phyloP scores from a whole-genome alignment of 2,888 invertebrate genomes.

The Thereva nobilitata region DNA sequence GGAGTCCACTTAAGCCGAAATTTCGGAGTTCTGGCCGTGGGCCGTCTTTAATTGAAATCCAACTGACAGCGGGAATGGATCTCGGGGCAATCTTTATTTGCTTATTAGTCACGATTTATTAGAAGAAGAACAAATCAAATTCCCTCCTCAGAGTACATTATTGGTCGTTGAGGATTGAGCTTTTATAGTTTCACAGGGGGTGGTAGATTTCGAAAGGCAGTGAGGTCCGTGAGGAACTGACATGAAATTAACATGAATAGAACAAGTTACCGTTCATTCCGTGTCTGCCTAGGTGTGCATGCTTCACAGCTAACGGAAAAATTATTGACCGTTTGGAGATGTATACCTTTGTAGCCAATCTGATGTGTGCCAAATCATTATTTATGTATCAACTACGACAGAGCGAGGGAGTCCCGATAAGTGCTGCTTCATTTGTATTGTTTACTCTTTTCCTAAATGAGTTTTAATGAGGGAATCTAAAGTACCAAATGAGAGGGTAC shows the following conservation, averaged over 20 bases:
- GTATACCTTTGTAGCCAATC: too few species aligned
- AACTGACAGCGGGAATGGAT: slow-evolving; percentile 39
- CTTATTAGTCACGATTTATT: slow-evolving; percentile 56
- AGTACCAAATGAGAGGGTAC: too few species aligned
- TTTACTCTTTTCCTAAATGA: too few species aligned
- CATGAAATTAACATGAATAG: slow-evolving; percentile 32
- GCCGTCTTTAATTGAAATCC: slow-evolving; percentile 39
- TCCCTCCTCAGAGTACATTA: neutral
- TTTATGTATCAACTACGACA: too few species aligned
- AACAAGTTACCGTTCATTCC: slow-evolving; percentile 37
- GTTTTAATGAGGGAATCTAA: too few species aligned
- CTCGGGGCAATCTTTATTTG: slow-evolving; percentile 50
- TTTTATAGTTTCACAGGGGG: slow-evolving; percentile 29
- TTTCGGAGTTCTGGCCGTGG: slow-evolving; percentile 9
- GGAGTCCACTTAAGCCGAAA: slow-evolving; percentile 4
- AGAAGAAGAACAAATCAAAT: slow-evolving; percentile 34
- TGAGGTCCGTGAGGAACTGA: slow-evolving; percentile 29
- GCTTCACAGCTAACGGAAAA: neutral
- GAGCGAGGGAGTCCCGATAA: too few species aligned
- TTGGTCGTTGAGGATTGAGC: slow-evolving; percentile 14
- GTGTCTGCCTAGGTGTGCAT: neutral
- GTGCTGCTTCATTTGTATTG: too few species aligned
- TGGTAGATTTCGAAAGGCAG: slow-evolving; percentile 15
- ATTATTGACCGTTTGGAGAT: too few species aligned
- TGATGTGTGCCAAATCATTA: too few species aligned